Evolutionary conservation across 2,888 invertebrate species (phyloP).

Genomic region (Danaus chrysippus): DNA sequence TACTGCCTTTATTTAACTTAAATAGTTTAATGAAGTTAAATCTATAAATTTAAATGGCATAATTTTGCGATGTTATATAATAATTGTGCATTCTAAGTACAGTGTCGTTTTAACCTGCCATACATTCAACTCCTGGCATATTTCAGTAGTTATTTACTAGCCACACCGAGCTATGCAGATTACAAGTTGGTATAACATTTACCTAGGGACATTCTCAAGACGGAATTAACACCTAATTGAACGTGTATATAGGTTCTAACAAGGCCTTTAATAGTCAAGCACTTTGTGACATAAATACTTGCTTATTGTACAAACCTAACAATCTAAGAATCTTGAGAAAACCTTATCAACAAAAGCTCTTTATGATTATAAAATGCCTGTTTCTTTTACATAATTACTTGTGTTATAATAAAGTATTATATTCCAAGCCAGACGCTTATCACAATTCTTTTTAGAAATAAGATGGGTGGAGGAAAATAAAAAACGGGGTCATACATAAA

Average conservation of each 20-base stretch:
- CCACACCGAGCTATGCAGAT: conserved; percentile 32
- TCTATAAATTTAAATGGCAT: too few species aligned
- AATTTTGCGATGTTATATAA: not conserved
- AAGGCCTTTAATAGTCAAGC: not conserved
- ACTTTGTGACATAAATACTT: conserved; percentile 10
- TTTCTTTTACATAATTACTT: too few species aligned
- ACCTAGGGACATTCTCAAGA: conserved; percentile 31
- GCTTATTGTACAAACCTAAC: not conserved
- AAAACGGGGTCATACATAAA: too few species aligned
- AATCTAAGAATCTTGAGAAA: too few species aligned
- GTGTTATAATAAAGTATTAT: too few species aligned
- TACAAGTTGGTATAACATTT: conserved; percentile 30
- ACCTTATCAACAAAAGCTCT: too few species aligned
- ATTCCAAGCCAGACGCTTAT: too few species aligned
- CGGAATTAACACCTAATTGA: conserved; percentile 31
- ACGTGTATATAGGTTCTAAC: conserved; percentile 18
- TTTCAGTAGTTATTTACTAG: conserved; percentile 34
- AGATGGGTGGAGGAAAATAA: too few species aligned
- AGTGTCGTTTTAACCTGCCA: conserved; percentile 1
- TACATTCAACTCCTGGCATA: conserved; percentile 23
- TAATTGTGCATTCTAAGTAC: not conserved
- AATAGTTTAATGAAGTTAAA: too few species aligned
- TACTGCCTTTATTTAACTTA: too few species aligned
- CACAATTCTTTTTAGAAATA: too few species aligned
- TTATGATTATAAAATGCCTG: too few species aligned